These are phyloP conservation scores for Gorsachius magnificus DNA, from an alignment of 2,797 vertebrate species.

Conservation along the genomic window DNA sequence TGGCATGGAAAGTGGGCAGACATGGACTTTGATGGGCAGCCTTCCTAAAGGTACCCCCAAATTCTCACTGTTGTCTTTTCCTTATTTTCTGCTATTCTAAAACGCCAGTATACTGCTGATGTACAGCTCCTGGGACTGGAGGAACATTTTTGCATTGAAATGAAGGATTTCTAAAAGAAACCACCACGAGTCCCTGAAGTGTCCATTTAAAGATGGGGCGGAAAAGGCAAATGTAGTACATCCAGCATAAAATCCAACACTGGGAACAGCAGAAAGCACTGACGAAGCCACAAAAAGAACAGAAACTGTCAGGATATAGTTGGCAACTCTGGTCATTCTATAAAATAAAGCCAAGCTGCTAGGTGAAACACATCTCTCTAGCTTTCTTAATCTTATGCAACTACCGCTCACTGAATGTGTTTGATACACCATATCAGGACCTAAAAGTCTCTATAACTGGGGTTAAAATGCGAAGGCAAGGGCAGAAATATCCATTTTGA, in stretches of 20 bases:
- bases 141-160: background rate
- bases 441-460: background rate
- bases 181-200: background rate
- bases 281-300: conserved; percentile 3
- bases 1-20: background rate
- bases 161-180: conserved; percentile 28
- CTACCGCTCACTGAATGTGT: background rate
- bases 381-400: background rate
- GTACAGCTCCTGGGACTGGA: conserved; percentile 39
- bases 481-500: background rate
- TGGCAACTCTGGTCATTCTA: background rate
- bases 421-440: background rate
- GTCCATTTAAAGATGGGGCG: background rate
- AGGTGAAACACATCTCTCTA: background rate
- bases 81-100: conserved; percentile 38
- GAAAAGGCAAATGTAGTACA: conserved; percentile 7
- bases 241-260: conserved; percentile 29
- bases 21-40: background rate
- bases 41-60: background rate
- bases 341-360: background rate
- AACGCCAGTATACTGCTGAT: conserved; percentile 21
- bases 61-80: background rate
- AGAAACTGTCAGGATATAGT: background rate
- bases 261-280: conserved; percentile 28
- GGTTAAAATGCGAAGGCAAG: background rate